A percentile compares a stretch with the other conserved stretches of the same genome.
phyloP scores from a whole-genome alignment of 1,140 invertebrate genomes.

The Drosophila truncata region DNA sequence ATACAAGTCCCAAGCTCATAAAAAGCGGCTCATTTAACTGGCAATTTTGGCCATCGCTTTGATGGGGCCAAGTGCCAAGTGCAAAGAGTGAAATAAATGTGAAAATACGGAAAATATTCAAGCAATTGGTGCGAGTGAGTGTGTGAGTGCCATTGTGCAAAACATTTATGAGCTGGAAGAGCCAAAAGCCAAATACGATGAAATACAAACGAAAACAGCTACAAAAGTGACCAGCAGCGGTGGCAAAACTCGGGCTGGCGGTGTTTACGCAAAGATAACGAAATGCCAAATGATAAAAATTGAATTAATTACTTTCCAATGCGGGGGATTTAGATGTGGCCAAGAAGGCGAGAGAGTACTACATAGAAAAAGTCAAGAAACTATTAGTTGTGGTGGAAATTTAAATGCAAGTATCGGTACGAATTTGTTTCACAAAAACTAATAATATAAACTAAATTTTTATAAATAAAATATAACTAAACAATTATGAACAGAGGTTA shows the following conservation, averaged over 20 bases:
- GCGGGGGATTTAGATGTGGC: constrained; percentile 8
- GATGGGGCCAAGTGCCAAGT: constrained; percentile 13
- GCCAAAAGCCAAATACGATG: constrained; percentile 38
- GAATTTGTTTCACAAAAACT: not conserved
- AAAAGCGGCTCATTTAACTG: constrained; percentile 9
- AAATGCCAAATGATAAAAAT: constrained; percentile 43
- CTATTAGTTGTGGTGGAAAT: not conserved
- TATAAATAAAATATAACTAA: no score
- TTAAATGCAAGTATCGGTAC: not conserved
- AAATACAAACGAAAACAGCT: constrained; percentile 24
- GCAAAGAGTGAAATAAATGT: constrained; percentile 29
- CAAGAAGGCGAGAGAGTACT: not conserved
- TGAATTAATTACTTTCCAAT: constrained; percentile 43
- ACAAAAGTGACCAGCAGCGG: constrained; percentile 11
- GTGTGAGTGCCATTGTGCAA: constrained; percentile 40
- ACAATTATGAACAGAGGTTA: not conserved
- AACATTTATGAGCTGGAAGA: constrained; percentile 51
- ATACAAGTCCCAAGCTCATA: not conserved
- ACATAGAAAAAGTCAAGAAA: not conserved
- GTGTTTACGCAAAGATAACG: constrained; percentile 40
- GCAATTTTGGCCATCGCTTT: constrained; percentile 20
- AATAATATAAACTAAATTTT: not conserved
- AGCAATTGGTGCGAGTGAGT: constrained; percentile 27
- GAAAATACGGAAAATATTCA: constrained; percentile 21
- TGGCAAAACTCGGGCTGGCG: constrained; percentile 20